Base-by-base conservation (phyloP, 2,888 invertebrate species). In the Liposcelis brunnea region DNA sequence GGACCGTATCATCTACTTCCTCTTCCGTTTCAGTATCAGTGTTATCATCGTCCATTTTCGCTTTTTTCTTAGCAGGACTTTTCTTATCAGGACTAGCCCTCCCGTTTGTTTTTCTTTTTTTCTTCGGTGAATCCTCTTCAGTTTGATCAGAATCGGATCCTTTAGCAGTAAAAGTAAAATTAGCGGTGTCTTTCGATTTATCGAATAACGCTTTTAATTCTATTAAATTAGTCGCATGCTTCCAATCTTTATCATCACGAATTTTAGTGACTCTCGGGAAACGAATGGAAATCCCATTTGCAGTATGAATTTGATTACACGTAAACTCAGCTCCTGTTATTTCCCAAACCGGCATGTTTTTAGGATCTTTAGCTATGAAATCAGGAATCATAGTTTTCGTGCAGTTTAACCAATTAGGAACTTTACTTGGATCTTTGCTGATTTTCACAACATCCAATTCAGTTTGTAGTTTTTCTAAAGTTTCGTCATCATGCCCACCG, bases 281-380 rank as follows among this genome's bases (percentile, higher is more conserved):
- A 45, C 94, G 69, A 38, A 93, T 86, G 2, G 93, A 93, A 55
- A 95, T 91, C 2, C 93, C 90, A 55, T 82, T 78, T 0, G 93
- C 93, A 2, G 93, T 93, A 59, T 95, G 94, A 5, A 81, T 72
- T 47, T 54, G 15, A 11, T 40, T 40, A 6, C 19, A 16, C 10
- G 66, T 66, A 54, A 72, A 71, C 55, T 73, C 72, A 1, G 72
- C 72, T 7, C 80, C 89, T 1, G 89, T 86, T 48, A 94, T 87
- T 67, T 94, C 93, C 93, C 94, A 94, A 7, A 95, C 83, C 0
- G 90, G 93, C 60, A 86, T 83, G 19, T 74, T 66, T 61, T 80
- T 79, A 0, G 94, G 93, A 63, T 89, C 77, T 44, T 64, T 69
- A 2, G 86, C 85, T 1, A 94, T 74, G 60, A 86, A 91, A 66